Conservation (phyloP, 2,888 invertebrate species). For the Mesorhabditis spiculigera region DNA sequence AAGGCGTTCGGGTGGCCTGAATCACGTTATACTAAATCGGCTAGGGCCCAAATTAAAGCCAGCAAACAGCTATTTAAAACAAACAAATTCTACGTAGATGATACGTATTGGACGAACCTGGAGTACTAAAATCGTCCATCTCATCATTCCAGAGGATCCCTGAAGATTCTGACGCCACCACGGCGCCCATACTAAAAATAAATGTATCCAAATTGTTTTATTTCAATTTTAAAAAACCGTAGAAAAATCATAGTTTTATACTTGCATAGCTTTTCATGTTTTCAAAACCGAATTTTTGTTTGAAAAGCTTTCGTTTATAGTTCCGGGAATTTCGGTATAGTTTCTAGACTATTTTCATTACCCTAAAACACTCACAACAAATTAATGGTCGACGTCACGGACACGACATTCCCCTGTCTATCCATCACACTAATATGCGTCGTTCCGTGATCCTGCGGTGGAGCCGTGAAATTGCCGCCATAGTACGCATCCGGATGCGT, state of each 20-base stretch:
- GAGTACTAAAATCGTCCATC: conserved; percentile 86
- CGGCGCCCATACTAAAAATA: conserved; percentile 75
- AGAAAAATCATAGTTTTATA: too few species aligned
- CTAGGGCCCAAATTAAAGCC: conserved; percentile 70
- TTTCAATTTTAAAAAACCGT: not conserved
- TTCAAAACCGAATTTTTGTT: not conserved
- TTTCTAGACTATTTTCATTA: not conserved
- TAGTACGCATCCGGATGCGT: conserved; percentile 52
- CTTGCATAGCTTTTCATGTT: too few species aligned
- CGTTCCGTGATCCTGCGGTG: conserved; percentile 74
- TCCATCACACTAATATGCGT: conserved; percentile 80
- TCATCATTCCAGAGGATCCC: conserved; percentile 87
- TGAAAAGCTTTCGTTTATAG: conserved; percentile 2
- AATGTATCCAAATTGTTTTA: not conserved
- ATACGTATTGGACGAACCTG: conserved; percentile 66
- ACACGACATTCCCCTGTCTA: conserved; percentile 81
- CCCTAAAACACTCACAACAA: conserved; percentile 68
- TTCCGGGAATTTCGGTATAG: not conserved
- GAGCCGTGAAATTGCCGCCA: conserved; percentile 44
- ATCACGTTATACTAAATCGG: not conserved
- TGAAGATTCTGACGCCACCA: conserved; percentile 72
- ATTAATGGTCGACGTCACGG: conserved; percentile 85
- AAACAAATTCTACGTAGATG: too few species aligned
- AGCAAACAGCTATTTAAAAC: conserved; percentile 71
- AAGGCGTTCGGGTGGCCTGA: conserved; percentile 56